Conservation (phyloP, 2,113 vertebrate genomes). For the Gymnogyps californianus region DNA sequence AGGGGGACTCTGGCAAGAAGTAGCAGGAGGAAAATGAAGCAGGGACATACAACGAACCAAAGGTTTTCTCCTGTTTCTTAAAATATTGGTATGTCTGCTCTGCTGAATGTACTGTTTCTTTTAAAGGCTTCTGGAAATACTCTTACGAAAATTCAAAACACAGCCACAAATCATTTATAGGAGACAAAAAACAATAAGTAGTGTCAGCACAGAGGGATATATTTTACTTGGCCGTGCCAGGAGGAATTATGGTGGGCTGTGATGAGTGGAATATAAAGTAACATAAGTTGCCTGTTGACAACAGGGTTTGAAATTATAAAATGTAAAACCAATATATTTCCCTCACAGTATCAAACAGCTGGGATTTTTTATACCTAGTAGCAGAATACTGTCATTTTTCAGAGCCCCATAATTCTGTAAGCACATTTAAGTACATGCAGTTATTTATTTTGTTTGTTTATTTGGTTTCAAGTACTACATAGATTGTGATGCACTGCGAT, state of each 20-base stretch:
- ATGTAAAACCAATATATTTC: conserved; percentile 73
- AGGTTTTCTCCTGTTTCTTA: conserved; percentile 52
- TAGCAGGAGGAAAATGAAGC: conserved; percentile 34
- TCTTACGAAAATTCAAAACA: conserved; percentile 72
- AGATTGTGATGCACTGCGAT: neutral
- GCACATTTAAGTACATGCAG: conserved; percentile 30
- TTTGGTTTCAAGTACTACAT: conserved; percentile 34
- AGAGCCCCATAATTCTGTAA: conserved; percentile 59
- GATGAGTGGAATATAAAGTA: conserved; percentile 74
- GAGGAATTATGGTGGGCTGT: conserved; percentile 70
- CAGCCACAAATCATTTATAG: conserved; percentile 72
- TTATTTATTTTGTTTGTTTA: conserved; percentile 60
- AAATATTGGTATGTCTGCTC: conserved; percentile 37
- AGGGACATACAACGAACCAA: conserved; percentile 18
- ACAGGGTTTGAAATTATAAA: conserved; percentile 73
- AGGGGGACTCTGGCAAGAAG: conserved; percentile 19
- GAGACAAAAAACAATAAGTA: conserved; percentile 76
- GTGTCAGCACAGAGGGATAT: conserved; percentile 67
- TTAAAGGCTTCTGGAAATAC: conserved; percentile 71
- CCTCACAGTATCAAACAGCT: conserved; percentile 58
- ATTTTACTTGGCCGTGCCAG: conserved; percentile 69
- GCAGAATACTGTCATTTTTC: conserved; percentile 48
- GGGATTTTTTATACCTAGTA: conserved; percentile 64
- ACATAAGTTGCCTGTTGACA: conserved; percentile 73
- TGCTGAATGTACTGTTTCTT: conserved; percentile 46